Percentiles rank a stretch among this genome's conserved stretches.
These are phyloP conservation scores for Amphiura filiformis DNA, from an alignment of 35 echinoderm and acorn worm species.

Conservation along the genomic window DNA sequence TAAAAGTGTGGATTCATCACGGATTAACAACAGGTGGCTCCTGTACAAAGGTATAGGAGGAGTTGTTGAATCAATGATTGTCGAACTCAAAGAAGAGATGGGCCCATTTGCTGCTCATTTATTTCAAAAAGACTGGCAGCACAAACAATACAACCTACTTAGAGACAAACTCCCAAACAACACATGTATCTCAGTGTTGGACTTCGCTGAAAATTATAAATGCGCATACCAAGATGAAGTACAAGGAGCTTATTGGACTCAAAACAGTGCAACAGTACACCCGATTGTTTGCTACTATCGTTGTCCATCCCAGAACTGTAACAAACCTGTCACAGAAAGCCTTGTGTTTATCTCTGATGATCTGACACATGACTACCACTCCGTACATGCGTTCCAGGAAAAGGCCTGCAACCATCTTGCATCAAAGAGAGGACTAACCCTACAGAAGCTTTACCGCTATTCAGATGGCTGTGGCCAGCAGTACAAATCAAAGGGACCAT, in stretches of 20 bases:
- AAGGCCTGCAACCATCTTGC: slow-evolving; percentile 25
- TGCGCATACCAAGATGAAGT: slow-evolving; percentile 68
- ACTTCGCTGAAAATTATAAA: slow-evolving; percentile 82
- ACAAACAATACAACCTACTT: slow-evolving; percentile 37
- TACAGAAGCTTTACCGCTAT: slow-evolving; percentile 47
- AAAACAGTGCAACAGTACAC: slow-evolving; percentile 70
- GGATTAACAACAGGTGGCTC: too few species aligned
- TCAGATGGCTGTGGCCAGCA: slow-evolving; percentile 69
- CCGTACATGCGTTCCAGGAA: slow-evolving; percentile 42
- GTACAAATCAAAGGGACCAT: slow-evolving; percentile 75
- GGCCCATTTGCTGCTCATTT: slow-evolving; percentile 47
- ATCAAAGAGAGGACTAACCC: slow-evolving; percentile 19
- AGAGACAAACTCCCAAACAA: slow-evolving; percentile 24
- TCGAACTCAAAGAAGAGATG: slow-evolving; percentile 46
- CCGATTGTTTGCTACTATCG: slow-evolving; percentile 51
- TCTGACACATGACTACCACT: slow-evolving; percentile 57
- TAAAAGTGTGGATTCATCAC: too few species aligned
- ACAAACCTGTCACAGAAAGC: slow-evolving; percentile 35
- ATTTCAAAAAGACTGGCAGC: slow-evolving; percentile 79
- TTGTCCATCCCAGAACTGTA: slow-evolving; percentile 40
- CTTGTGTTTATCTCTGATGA: slow-evolving; percentile 55
- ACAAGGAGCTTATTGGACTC: slow-evolving; percentile 68
- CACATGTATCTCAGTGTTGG: slow-evolving; percentile 34
- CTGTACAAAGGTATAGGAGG: too few species aligned
- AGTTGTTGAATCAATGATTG: background rate